phyloP scores from a whole-genome alignment of 1,140 invertebrate genomes.

The Drosophila pruinosa region DNA sequence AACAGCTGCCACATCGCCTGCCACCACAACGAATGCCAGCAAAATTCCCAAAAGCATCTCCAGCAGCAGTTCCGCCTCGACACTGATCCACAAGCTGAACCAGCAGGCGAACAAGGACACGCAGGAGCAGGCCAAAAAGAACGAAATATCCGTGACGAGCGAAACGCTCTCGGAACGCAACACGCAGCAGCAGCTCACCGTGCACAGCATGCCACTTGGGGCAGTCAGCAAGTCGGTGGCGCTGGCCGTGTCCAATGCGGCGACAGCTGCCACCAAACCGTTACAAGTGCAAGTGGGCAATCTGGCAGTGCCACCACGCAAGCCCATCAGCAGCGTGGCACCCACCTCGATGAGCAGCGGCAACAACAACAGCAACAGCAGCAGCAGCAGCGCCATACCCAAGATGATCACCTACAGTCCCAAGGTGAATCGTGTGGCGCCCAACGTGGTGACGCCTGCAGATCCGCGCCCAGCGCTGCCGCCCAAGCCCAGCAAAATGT shows the following conservation, averaged over 20 bases:
- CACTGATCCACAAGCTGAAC: constrained; percentile 65
- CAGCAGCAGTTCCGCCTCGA: constrained; percentile 55
- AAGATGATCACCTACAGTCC: constrained; percentile 87
- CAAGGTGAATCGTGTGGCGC: constrained; percentile 80
- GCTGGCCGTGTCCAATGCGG: constrained; percentile 43
- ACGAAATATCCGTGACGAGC: constrained; percentile 68
- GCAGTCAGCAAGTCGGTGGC: constrained; percentile 86
- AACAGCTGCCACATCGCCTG: constrained; percentile 45
- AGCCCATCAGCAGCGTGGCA: constrained; percentile 92
- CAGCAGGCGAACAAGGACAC: constrained; percentile 46
- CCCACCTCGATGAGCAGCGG: constrained; percentile 88
- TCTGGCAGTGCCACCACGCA: constrained; percentile 84
- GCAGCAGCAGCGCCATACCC: constrained; percentile 85
- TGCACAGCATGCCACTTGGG: constrained; percentile 87
- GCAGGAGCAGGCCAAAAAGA: constrained; percentile 49
- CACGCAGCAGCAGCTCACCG: constrained; percentile 84
- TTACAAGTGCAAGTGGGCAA: constrained; percentile 64
- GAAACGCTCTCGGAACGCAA: constrained; percentile 74
- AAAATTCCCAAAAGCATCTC: constrained; percentile 77
- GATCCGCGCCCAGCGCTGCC: constrained; percentile 87
- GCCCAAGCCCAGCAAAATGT: constrained; percentile 86
- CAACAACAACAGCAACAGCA: constrained; percentile 82
- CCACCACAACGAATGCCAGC: constrained; percentile 36
- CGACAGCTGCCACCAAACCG: constrained; percentile 50
- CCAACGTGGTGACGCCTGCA: constrained; percentile 62